These are phyloP conservation scores for Phrynosoma platyrhinos DNA, from an alignment of 2,113 vertebrate genomes.

Conservation along the genomic window DNA sequence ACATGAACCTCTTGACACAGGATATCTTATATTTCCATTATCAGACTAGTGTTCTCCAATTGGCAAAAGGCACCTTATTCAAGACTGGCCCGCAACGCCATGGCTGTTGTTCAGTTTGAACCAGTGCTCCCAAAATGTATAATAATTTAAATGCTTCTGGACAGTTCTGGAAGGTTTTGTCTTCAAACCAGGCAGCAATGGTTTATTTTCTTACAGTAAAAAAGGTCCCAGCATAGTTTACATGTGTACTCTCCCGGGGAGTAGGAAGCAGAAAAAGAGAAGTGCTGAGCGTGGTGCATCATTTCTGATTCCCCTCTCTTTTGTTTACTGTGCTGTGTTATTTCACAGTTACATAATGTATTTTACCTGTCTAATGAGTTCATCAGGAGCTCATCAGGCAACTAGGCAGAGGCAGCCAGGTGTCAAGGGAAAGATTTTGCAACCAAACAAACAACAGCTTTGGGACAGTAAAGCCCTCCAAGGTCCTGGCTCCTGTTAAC, in stretches of 20 bases:
- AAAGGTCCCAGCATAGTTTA: not conserved
- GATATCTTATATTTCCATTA: not conserved
- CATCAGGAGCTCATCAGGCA: not conserved
- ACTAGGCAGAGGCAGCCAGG: slow-evolving; percentile 6
- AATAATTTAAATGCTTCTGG: not conserved
- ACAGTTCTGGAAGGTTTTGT: not conserved
- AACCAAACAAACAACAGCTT: slow-evolving; percentile 27
- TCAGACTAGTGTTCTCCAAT: not conserved
- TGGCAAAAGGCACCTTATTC: not conserved
- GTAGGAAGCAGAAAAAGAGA: not conserved
- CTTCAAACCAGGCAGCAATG: not conserved
- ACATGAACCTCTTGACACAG: not conserved
- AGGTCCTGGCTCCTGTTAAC: not conserved
- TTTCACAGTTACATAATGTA: slow-evolving; percentile 5
- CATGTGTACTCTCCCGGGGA: not conserved
- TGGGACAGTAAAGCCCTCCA: not conserved
- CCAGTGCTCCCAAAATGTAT: not conserved
- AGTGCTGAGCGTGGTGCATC: not conserved
- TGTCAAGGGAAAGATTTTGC: slow-evolving; percentile 9
- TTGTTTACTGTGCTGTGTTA: not conserved
- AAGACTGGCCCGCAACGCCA: not conserved
- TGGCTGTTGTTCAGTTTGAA: not conserved
- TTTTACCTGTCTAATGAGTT: slow-evolving; percentile 28
- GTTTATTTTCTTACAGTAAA: not conserved
- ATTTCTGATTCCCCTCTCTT: not conserved